phyloP scores from a whole-genome alignment of 30 jellyfish, hydroid and myxozoan species.

The Rhopilema esculentum region DNA sequence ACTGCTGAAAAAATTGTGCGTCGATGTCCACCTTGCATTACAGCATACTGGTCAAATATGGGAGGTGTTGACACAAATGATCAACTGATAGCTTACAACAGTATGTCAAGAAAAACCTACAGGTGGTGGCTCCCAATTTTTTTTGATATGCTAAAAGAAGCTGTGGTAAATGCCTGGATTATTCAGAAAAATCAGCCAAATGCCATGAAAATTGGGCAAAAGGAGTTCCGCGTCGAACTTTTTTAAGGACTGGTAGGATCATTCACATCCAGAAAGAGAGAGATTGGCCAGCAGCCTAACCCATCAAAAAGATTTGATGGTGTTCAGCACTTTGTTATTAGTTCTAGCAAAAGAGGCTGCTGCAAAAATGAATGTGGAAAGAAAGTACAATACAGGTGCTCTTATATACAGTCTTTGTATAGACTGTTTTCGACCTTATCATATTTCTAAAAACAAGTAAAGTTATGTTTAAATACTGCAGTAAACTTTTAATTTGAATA shows the following conservation, averaged over 20 bases:
- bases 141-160: slow-evolving; percentile 4
- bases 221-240: slow-evolving; percentile 7
- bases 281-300: slow-evolving; percentile 16
- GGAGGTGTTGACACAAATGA: slow-evolving; percentile 50
- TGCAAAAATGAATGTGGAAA: neutral
- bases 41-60: slow-evolving; percentile 15
- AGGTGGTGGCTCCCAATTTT: slow-evolving; percentile 42
- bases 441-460: neutral
- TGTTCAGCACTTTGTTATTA: slow-evolving; percentile 5
- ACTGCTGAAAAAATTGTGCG: slow-evolving; percentile 22
- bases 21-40: slow-evolving; percentile 35
- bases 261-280: slow-evolving; percentile 26
- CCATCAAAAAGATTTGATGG: slow-evolving; percentile 26
- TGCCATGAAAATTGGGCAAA: neutral
- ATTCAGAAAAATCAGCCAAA: slow-evolving; percentile 3
- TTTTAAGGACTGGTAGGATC: slow-evolving; percentile 1
- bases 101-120: slow-evolving; percentile 35
- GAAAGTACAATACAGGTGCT: neutral
- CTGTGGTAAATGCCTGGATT: slow-evolving; percentile 9
- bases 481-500: neutral
- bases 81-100: slow-evolving; percentile 35
- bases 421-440: slow-evolving; percentile 24
- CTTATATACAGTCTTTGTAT: slow-evolving; percentile 7
- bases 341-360: neutral
- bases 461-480: neutral